These are phyloP conservation scores for Rhopalosiphum maidis DNA, from an alignment of 1,140 invertebrate species.

Conservation along the genomic window DNA sequence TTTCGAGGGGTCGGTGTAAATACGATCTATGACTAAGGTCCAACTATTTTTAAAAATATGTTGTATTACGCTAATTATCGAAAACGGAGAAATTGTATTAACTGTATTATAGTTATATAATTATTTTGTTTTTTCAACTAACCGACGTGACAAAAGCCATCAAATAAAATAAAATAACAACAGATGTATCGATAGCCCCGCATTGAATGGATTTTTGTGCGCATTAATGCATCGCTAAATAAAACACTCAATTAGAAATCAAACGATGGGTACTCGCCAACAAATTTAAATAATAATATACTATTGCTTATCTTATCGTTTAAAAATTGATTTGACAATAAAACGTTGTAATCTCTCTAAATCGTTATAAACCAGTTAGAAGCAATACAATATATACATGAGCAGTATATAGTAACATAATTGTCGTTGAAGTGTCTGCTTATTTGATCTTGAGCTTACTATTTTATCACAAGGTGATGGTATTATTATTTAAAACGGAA, in stretches of 20 bases:
- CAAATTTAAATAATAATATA: neutral
- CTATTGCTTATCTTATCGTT: neutral
- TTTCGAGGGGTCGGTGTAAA: neutral
- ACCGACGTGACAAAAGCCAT: neutral
- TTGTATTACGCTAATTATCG: neutral
- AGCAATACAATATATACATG: neutral
- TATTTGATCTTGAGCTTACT: neutral
- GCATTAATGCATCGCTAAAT: neutral
- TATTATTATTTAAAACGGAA: conserved; percentile 8
- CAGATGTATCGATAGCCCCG: neutral
- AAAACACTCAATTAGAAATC: neutral
- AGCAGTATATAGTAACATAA: neutral
- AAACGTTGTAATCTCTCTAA: neutral
- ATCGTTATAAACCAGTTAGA: neutral
- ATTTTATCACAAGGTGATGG: neutral
- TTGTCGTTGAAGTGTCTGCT: neutral
- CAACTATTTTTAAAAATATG: neutral
- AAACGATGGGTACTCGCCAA: neutral
- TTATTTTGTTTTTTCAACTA: neutral
- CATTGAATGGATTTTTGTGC: neutral
- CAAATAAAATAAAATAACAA: neutral
- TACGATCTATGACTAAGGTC: neutral
- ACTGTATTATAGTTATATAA: neutral
- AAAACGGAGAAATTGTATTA: neutral
- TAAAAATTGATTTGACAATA: neutral